Evolutionary conservation across 2,797 vertebrate genomes (phyloP).

Genomic region (Falco biarmicus): DNA sequence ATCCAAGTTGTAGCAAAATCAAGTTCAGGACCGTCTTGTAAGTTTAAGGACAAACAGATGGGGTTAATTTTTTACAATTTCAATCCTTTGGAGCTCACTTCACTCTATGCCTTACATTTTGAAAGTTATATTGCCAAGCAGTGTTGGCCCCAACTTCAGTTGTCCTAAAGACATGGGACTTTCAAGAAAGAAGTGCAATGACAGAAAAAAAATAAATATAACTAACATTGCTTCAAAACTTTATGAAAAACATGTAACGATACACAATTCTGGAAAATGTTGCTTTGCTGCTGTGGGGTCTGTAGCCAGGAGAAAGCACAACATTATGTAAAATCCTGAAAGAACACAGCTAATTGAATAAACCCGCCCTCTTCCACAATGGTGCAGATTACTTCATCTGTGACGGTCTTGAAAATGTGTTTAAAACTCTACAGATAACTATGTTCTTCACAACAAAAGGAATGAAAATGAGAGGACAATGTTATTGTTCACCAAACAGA

Average conservation of each 20-base stretch:
- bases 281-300: background rate
- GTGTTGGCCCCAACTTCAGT: background rate
- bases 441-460: constrained; percentile 19
- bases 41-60: background rate
- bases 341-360: background rate
- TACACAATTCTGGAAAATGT: background rate
- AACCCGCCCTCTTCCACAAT: constrained; percentile 4
- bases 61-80: background rate
- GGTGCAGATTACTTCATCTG: constrained; percentile 3
- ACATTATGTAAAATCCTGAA: background rate
- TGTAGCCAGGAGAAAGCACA: background rate
- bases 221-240: background rate
- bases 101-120: background rate
- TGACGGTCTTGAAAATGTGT: background rate
- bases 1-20: background rate
- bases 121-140: background rate
- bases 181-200: background rate
- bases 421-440: constrained; percentile 52
- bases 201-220: background rate
- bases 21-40: background rate
- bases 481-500: background rate
- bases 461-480: background rate
- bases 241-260: background rate
- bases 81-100: background rate
- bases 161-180: background rate